Conservation (phyloP, 2,113 vertebrate species). For the Saguinus imperator region DNA sequence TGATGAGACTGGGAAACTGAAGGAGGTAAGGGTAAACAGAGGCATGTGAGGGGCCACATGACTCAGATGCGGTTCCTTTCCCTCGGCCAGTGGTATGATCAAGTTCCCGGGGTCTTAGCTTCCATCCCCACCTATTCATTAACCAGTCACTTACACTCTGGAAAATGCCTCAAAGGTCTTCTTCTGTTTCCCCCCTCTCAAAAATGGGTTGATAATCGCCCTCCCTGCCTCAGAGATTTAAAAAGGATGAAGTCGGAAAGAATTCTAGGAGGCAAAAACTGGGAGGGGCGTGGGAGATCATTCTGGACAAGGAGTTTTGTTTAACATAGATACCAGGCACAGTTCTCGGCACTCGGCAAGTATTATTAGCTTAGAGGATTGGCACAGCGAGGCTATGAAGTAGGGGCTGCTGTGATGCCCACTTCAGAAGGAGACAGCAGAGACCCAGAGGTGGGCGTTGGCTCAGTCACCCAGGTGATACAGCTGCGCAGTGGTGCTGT, state of each 20-base stretch:
- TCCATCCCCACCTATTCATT: neutral
- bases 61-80: neutral
- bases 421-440: neutral
- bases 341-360: neutral
- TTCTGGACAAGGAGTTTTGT: neutral
- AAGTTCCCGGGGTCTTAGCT: neutral
- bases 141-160: neutral
- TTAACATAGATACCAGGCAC: neutral
- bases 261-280: neutral
- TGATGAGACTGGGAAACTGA: neutral
- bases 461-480: neutral
- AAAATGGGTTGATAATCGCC: neutral
- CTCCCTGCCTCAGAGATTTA: neutral
- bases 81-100: accelerated
- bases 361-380: accelerated
- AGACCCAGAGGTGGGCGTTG: neutral
- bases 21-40: neutral
- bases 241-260: neutral
- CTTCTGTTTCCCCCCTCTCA: neutral
- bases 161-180: neutral
- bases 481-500: neutral
- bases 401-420: accelerated
- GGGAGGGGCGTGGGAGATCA: neutral
- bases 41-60: neutral
- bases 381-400: neutral